Evolutionary conservation across 2,113 vertebrate species (phyloP).

Genomic region (Gadus macrocephalus): DNA sequence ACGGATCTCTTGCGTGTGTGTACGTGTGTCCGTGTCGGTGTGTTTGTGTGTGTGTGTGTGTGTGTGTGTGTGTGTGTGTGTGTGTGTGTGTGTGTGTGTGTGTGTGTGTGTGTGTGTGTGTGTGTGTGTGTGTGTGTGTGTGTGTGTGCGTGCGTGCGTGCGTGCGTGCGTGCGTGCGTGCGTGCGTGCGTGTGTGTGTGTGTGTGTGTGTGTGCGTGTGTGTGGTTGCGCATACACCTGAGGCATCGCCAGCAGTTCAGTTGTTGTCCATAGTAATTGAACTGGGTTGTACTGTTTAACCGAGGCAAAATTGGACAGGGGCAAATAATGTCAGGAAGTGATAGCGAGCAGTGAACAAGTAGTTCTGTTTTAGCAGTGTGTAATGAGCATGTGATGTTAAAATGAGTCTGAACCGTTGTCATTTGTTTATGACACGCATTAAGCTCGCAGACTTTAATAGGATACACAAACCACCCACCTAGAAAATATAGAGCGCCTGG

Average conservation of each 20-base stretch:
- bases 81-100: constrained; percentile 3
- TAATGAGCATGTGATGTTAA: constrained; percentile 35
- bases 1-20: background rate
- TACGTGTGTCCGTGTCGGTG: background rate
- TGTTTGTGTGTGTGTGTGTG: background rate
- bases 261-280: constrained; percentile 22
- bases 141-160: background rate
- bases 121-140: constrained; percentile 4
- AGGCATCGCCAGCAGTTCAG: constrained; percentile 30
- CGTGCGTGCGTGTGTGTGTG: background rate
- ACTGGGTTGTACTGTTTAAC: constrained; percentile 27
- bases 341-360: background rate
- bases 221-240: constrained; percentile 17
- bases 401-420: constrained; percentile 20
- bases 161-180: background rate
- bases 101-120: constrained; percentile 7
- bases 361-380: constrained; percentile 4
- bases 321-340: background rate
- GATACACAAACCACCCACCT: constrained; percentile 15
- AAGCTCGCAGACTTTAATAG: constrained; percentile 42
- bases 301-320: constrained; percentile 11
- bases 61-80: background rate
- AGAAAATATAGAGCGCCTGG: constrained; percentile 12
- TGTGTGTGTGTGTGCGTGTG: constrained; percentile 7
- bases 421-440: constrained; percentile 29